Evolutionary conservation across 2,113 vertebrate genomes (phyloP), one percentile per base, ranked within the genome.

Genomic region (Chauna torquata): DNA sequence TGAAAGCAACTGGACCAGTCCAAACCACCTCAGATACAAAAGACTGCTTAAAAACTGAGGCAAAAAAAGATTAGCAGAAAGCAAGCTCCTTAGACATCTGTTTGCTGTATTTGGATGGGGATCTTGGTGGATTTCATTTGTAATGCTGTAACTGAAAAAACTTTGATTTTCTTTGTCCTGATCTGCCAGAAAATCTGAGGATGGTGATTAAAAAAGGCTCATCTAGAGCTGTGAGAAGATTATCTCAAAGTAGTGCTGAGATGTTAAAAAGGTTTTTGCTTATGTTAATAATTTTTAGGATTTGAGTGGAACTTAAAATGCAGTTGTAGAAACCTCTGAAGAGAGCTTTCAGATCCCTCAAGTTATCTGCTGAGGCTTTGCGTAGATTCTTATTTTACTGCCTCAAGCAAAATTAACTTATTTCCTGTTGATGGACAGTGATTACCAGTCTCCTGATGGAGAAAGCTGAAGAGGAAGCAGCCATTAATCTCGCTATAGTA

Each of bases 201-300:
- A 64, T 14, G 54, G 52, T 88, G 88, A 92, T 64, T 93, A 92
- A 89, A 94, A 92, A 96, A 76, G 71, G 59, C 49, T 96, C 82
- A 78, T 11, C 64, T 75, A 79, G 10, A 96, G 52, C 27, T 6
- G 80, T 85, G 45, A 69, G 82, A 94, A 95, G 76, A 52, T 95
- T 92, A 95, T 93, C 74, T 83, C 64, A 93, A 92, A 92, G 6
- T 27, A 36, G 49, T 23, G 9, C 30, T 93, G 24, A 57, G 62
- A 89, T 49, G 14, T 18, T 69, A 14, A 24, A 16, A 70, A 85
- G 27, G 40, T 18, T 50, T 72, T 70, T 28, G 3, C 55, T 90
- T 40, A 4, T 45, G 19, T 36, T 70, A 47, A 58, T 4, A 32
- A 9, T 62, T 34, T 12, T 36, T 27, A 76, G 68, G 44, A 57